These are phyloP conservation scores for Stomorhina lunata DNA, from an alignment of 2,888 invertebrate genomes.

Conservation along the genomic window DNA sequence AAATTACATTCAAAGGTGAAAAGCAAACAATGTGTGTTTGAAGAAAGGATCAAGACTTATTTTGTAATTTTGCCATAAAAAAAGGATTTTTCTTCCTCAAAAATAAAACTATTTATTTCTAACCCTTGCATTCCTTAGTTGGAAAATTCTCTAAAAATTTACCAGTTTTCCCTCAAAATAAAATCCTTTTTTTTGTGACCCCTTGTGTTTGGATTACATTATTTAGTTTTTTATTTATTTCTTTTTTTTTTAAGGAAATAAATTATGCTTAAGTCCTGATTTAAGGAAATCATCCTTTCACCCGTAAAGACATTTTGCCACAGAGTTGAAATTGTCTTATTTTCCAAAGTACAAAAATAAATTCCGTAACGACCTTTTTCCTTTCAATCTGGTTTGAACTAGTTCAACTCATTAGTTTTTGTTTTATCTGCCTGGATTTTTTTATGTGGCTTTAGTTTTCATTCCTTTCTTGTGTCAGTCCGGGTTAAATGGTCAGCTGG, in stretches of 20 bases:
- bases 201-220: slow-evolving; percentile 47
- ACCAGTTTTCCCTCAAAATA: slow-evolving; percentile 74
- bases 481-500: slow-evolving; percentile 58
- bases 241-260: slow-evolving; percentile 39
- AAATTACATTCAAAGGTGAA: slow-evolving; percentile 77
- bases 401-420: slow-evolving; percentile 47
- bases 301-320: slow-evolving; percentile 67
- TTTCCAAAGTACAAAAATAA: not conserved
- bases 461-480: not conserved
- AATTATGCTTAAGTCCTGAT: slow-evolving; percentile 30
- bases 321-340: slow-evolving; percentile 11
- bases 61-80: slow-evolving; percentile 62
- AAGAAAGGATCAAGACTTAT: slow-evolving; percentile 69
- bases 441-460: not conserved
- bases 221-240: slow-evolving; percentile 22
- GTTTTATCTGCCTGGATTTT: slow-evolving; percentile 15
- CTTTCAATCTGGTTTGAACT: slow-evolving; percentile 28
- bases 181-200: slow-evolving; percentile 50
- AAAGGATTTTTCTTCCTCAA: slow-evolving; percentile 41
- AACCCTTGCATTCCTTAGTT: slow-evolving; percentile 57
- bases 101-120: slow-evolving; percentile 26
- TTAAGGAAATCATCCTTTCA: slow-evolving; percentile 54
- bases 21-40: slow-evolving; percentile 71
- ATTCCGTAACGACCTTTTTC: slow-evolving; percentile 59
- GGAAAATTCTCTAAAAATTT: slow-evolving; percentile 68